Base-by-base conservation (phyloP, 1,140 invertebrate genomes). In the Sarcophaga peregrina region DNA sequence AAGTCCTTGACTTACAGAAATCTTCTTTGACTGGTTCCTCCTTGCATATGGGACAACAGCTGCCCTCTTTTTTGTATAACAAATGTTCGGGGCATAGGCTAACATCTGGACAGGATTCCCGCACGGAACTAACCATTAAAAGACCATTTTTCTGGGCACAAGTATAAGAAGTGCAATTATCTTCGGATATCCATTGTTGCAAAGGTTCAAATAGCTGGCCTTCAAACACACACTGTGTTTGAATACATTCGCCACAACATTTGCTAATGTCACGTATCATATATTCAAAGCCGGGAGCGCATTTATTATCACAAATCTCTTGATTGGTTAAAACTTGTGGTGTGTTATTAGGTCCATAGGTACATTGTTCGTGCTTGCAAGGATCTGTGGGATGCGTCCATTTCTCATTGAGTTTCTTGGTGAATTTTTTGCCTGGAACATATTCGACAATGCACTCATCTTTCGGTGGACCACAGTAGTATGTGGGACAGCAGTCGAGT, bases 241-340 rank as follows among this genome's bases (percentile, higher is more conserved):
- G 93, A 37, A 92, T 88, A 83, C 96, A 96, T 82, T 92, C 91
- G 5, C 95, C 95, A 85, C 96, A 96, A 89, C 96, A 96, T 58
- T 88, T 89, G 20, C 84, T 90, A 6, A 87, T 78, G 6, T 90
- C 83, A 13, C 89, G 82, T 72, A 87, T 85, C 46, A 82, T 80
- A 85, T 95, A 94, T 62, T 90, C 88, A 90, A 92, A 94, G 4
- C 94, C 95, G 83, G 91, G 84, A 25, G 84, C 73, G 83, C 95
- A 95, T 3, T 92, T 88, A 6, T 86, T 91, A 7, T 90, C 87
- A 87, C 94, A 95, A 46, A 86, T 88, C 84, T 93, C 89, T 8
- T 91, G 90, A n/a, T 89, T 90, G 83, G 92, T 91, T 17, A 90
- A 86, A 62, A 93, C 92, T 8, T 91, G 87, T 0, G 93, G 87